A percentile compares a stretch with the other conserved stretches of the same genome.
Evolutionary conservation across 2,888 invertebrate genomes (phyloP).

Genomic region (Halictus quadricinctus): DNA sequence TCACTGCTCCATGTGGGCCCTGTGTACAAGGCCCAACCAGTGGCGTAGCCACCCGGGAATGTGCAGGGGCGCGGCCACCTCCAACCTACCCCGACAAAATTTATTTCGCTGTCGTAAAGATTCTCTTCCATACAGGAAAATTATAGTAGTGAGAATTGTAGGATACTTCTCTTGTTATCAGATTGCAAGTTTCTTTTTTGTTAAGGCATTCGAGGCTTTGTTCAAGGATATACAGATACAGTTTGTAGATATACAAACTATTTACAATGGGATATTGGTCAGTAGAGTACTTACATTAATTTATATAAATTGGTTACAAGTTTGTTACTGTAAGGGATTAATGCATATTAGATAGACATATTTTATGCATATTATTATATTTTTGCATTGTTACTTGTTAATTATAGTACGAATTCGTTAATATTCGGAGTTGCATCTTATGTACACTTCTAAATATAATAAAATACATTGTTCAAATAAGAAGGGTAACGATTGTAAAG

Average conservation of each 20-base stretch:
- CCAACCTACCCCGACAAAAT: background rate
- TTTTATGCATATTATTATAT: too few species aligned
- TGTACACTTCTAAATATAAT: too few species aligned
- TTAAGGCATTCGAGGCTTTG: background rate
- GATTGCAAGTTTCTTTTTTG: background rate
- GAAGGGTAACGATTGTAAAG: background rate
- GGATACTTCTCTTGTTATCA: background rate
- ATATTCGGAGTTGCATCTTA: background rate
- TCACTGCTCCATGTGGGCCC: slow-evolving; percentile 56
- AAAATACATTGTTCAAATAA: background rate
- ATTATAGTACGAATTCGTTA: too few species aligned
- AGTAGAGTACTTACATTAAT: too few species aligned
- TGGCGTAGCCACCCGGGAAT: slow-evolving; percentile 46
- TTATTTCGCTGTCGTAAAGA: background rate
- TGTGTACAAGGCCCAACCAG: slow-evolving; percentile 45
- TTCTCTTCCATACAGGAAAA: background rate
- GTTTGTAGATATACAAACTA: too few species aligned
- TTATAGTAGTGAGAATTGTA: background rate
- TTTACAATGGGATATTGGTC: background rate
- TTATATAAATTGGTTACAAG: too few species aligned
- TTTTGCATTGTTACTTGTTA: too few species aligned
- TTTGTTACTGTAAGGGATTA: too few species aligned
- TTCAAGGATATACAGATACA: background rate
- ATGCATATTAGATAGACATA: too few species aligned
- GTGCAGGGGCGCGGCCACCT: background rate